Conservation (phyloP, 2,113 vertebrate genomes). For the Notarius lentiginosus region DNA sequence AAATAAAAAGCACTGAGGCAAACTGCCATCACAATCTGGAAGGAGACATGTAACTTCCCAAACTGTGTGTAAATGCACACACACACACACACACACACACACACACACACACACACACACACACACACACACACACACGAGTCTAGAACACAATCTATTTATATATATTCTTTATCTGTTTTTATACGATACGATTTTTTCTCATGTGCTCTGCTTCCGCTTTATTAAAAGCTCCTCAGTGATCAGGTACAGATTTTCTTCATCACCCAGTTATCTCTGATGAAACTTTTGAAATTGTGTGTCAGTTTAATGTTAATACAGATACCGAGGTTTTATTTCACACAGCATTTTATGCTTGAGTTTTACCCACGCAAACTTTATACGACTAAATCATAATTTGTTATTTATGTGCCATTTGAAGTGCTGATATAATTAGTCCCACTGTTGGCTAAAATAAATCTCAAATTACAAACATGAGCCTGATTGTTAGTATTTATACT, state of each 20-base stretch:
- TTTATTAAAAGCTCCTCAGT: too few species aligned
- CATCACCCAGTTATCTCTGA: neutral
- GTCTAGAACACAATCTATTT: too few species aligned
- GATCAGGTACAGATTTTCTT: neutral
- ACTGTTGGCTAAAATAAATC: neutral
- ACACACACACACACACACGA: neutral
- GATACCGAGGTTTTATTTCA: neutral
- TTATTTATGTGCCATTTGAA: neutral
- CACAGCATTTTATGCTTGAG: neutral
- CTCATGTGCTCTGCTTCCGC: neutral
- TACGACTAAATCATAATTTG: neutral
- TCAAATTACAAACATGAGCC: neutral
- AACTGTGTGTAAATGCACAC: neutral
- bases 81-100: conserved; percentile 13
- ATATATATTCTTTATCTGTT: neutral
- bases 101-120: conserved; percentile 3
- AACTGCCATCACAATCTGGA: conserved; percentile 14
- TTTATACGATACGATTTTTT: neutral
- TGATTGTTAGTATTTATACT: neutral
- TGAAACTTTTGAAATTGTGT: neutral
- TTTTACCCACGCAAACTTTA: neutral
- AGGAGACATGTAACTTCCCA: neutral
- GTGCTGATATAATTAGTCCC: neutral
- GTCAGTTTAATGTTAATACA: neutral
- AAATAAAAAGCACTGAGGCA: conserved; percentile 13